Conservation (phyloP, 2,113 vertebrate species). For the Megalops atlanticus region DNA sequence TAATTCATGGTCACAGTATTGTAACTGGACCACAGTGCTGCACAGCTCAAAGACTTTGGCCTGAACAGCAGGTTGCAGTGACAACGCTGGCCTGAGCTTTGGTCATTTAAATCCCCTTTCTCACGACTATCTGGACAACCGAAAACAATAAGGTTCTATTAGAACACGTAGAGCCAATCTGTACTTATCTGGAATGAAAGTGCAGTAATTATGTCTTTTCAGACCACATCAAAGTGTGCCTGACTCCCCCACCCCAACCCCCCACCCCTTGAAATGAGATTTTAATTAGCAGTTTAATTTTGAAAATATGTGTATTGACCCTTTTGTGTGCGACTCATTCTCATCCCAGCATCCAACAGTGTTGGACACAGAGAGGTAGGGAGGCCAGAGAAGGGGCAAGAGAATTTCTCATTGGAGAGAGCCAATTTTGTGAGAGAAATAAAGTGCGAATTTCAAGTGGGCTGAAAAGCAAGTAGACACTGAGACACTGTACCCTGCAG, state of each 20-base stretch:
- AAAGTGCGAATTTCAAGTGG: no score
- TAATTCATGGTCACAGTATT: neutral
- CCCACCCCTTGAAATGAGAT: neutral
- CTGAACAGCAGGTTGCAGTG: neutral
- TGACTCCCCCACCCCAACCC: neutral
- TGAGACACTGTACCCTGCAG: no score
- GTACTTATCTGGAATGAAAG: neutral
- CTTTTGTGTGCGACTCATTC: neutral
- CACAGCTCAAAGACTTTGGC: neutral
- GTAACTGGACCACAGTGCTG: constrained; percentile 7
- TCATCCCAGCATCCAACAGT: neutral
- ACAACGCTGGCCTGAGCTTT: no score
- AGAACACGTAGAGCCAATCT: no score
- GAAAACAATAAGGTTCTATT: no score
- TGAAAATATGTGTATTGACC: neutral
- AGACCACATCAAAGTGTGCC: neutral
- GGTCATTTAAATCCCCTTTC: no score
- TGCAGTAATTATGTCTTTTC: neutral
- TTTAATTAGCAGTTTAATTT: neutral
- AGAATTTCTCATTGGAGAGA: neutral
- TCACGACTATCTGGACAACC: no score
- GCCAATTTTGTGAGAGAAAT: neutral
- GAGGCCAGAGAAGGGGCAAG: neutral
- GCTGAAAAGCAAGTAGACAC: no score
- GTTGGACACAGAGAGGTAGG: neutral